A percentile compares a stretch with the other conserved stretches of the same genome.
These are phyloP conservation scores for Dryobates pubescens DNA, from an alignment of 2,797 vertebrate species.

Conservation along the genomic window DNA sequence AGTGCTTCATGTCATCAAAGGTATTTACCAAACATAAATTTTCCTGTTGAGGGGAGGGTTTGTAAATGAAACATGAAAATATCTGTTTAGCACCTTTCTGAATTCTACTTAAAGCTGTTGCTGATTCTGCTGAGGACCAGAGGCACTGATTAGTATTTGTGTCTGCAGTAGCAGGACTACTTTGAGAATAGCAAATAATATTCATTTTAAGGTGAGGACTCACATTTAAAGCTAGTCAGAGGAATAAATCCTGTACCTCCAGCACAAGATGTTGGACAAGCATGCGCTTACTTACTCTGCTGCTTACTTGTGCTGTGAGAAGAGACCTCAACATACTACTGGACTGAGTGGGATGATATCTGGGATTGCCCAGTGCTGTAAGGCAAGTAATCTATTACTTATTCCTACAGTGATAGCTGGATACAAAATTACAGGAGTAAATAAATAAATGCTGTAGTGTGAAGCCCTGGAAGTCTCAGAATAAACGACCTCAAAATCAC, in stretches of 20 bases:
- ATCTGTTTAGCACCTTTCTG: not conserved
- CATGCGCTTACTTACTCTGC: not conserved
- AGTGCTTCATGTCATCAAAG: not conserved
- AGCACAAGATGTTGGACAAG: not conserved
- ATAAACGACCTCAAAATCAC: not conserved
- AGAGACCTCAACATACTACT: rapidly evolving
- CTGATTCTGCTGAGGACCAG: not conserved
- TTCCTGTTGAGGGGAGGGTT: not conserved
- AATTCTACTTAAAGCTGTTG: not conserved
- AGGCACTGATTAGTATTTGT: not conserved
- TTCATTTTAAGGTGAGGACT: not conserved
- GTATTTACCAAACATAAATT: not conserved
- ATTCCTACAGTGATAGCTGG: not conserved
- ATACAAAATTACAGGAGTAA: not conserved
- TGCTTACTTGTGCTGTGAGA: not conserved
- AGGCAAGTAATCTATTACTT: not conserved
- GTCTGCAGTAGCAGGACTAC: not conserved
- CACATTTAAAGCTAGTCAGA: not conserved
- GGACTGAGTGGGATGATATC: not conserved
- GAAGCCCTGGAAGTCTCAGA: not conserved
- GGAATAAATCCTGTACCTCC: not conserved
- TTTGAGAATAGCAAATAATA: not conserved
- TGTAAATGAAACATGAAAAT: not conserved
- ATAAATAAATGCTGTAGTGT: rapidly evolving
- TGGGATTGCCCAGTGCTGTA: not conserved